A percentile compares a stretch with the other conserved stretches of the same genome.
phyloP scores from a whole-genome alignment of 2,888 invertebrate species.

The Tyria jacobaeae region DNA sequence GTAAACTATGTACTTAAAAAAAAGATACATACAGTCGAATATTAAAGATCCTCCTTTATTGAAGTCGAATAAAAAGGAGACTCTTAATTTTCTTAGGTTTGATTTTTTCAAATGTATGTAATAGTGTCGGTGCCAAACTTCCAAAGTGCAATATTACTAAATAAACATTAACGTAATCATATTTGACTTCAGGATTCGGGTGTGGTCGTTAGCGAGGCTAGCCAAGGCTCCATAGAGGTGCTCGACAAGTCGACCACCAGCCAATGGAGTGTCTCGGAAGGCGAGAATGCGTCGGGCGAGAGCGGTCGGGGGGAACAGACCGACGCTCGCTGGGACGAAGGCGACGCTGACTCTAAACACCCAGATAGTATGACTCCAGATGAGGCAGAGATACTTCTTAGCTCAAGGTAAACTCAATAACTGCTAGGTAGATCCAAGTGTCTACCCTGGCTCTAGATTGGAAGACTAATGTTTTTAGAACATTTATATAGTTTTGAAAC shows the following conservation, averaged over 20 bases:
- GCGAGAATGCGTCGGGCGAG: conserved; percentile 83
- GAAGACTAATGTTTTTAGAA: too few relatives aligned
- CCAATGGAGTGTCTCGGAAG: conserved; percentile 85
- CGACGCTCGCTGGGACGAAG: conserved; percentile 61
- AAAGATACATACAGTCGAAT: too few relatives aligned
- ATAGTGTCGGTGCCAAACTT: not conserved
- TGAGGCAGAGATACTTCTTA: conserved; percentile 95
- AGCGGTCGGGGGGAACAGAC: conserved; percentile 64
- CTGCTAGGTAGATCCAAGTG: not conserved
- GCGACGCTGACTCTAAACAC: conserved; percentile 70
- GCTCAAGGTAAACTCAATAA: conserved; percentile 88
- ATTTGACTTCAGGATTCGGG: conserved; percentile 78
- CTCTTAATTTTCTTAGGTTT: not conserved
- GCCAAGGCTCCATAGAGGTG: conserved; percentile 85
- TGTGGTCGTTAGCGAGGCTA: conserved; percentile 84
- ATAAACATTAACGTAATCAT: not conserved
- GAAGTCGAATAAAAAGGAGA: too few relatives aligned
- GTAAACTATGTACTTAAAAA: too few relatives aligned
- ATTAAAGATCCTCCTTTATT: too few relatives aligned
- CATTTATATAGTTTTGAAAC: too few relatives aligned
- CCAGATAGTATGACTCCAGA: conserved; percentile 91
- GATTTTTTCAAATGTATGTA: not conserved
- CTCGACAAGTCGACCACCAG: conserved; percentile 86
- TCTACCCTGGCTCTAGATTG: not conserved
- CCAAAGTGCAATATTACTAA: too few relatives aligned